These are phyloP conservation scores for Frankliniella fusca DNA, from an alignment of 2,888 invertebrate genomes.

Conservation along the genomic window DNA sequence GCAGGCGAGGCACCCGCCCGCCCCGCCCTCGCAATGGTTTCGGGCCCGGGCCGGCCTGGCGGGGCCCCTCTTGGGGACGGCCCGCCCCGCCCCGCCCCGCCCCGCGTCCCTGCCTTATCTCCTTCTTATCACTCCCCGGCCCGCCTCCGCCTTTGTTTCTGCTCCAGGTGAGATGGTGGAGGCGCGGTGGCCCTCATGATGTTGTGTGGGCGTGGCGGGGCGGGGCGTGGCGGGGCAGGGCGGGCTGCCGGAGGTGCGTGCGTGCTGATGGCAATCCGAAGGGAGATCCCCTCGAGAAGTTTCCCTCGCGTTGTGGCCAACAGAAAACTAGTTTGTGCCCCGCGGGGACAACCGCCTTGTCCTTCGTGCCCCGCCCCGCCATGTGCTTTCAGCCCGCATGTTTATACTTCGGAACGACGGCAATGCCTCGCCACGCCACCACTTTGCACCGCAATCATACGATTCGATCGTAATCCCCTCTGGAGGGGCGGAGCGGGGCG, in stretches of 20 bases:
- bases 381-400: neutral
- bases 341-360: neutral
- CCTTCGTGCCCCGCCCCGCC: neutral
- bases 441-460: neutral
- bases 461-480: neutral
- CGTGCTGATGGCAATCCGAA: slow-evolving; percentile 7
- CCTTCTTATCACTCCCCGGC: too few species aligned
- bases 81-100: too few species aligned
- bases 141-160: neutral
- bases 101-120: too few species aligned
- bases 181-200: neutral
- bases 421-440: neutral
- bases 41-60: too few species aligned
- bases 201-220: neutral
- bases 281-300: neutral
- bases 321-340: slow-evolving; percentile 20
- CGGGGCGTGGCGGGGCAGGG: too few species aligned
- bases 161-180: slow-evolving; percentile 1
- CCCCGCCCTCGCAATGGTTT: too few species aligned
- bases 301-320: neutral
- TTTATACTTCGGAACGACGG: neutral
- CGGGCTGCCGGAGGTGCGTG: too few species aligned
- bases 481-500: neutral
- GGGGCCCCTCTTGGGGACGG: too few species aligned
- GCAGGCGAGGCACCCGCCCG: too few species aligned